These are phyloP conservation scores for Glandiceps talaboti DNA, from an alignment of 53 echinoderm and acorn worm species.

Conservation along the genomic window DNA sequence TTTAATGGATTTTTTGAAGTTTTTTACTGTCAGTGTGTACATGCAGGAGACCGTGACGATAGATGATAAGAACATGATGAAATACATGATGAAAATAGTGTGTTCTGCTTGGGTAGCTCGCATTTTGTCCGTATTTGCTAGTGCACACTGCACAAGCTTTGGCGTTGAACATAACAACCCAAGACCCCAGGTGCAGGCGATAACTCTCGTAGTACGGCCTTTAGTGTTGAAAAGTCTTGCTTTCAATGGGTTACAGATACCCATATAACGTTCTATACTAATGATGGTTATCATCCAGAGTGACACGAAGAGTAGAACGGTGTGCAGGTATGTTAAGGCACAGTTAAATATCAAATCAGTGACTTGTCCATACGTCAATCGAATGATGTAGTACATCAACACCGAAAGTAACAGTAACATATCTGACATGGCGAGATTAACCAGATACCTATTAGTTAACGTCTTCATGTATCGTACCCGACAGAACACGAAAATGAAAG, in stretches of 20 bases:
- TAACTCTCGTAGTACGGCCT: constrained; percentile 15
- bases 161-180: constrained; percentile 4
- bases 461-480: constrained; percentile 15
- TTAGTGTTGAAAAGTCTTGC: constrained; percentile 16
- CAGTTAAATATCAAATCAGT: constrained; percentile 7
- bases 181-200: constrained; percentile 21
- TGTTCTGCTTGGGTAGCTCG: background rate
- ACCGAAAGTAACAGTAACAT: constrained; percentile 5
- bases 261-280: constrained; percentile 24
- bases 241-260: constrained; percentile 25
- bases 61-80: background rate
- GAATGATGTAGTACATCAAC: background rate
- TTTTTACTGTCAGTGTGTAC: background rate
- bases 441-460: constrained; percentile 16
- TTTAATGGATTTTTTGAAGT: background rate
- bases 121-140: background rate
- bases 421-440: constrained; percentile 20
- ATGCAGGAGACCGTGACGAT: background rate
- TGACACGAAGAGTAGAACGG: constrained; percentile 23
- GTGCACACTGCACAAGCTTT: background rate
- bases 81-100: background rate
- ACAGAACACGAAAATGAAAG: constrained; percentile 16
- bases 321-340: constrained; percentile 7
- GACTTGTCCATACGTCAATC: constrained; percentile 4
- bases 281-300: constrained; percentile 18